A percentile compares a stretch with the other conserved stretches of the same genome.
These are phyloP conservation scores for Chaetophractus vellerosus DNA, from an alignment of 2,797 vertebrate genomes.

Conservation along the genomic window DNA sequence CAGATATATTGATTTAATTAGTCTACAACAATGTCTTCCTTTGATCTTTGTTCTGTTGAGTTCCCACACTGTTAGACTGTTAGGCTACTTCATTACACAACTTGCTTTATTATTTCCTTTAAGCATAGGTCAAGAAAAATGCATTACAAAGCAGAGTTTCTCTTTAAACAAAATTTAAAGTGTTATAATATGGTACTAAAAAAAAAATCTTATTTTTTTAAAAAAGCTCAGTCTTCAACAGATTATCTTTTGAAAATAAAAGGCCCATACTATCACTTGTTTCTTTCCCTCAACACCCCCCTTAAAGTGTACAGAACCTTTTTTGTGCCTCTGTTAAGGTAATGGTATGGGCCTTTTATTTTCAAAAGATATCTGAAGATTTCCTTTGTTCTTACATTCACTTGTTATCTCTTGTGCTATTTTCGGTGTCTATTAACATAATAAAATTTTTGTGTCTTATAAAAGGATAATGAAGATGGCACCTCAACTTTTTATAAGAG, in stretches of 20 bases:
- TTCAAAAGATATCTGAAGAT: background rate
- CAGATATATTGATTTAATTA: constrained; percentile 91
- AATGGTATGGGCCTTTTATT: background rate
- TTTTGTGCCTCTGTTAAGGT: background rate
- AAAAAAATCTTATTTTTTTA: too few relatives aligned
- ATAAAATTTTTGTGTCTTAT: constrained; percentile 35
- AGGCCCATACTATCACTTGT: background rate
- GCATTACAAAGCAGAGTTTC: constrained; percentile 41
- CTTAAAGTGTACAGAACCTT: background rate
- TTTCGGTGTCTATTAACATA: constrained; percentile 41
- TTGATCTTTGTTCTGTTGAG: constrained; percentile 69
- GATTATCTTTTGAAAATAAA: background rate
- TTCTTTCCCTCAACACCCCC: background rate
- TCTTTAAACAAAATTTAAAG: constrained; percentile 57
- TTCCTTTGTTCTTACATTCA: background rate
- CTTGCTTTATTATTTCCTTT: constrained; percentile 66
- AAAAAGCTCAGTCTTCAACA: background rate
- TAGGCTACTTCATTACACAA: constrained; percentile 5
- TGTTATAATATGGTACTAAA: background rate
- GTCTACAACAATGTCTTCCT: constrained; percentile 80
- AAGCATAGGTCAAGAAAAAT: constrained; percentile 65
- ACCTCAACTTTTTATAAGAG: constrained; percentile 37
- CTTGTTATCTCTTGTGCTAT: background rate
- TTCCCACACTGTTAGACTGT: constrained; percentile 55
- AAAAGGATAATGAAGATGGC: constrained; percentile 52